Evolutionary conservation across 2,113 vertebrate genomes (phyloP).

Genomic region (Pelecanoides urinatrix): DNA sequence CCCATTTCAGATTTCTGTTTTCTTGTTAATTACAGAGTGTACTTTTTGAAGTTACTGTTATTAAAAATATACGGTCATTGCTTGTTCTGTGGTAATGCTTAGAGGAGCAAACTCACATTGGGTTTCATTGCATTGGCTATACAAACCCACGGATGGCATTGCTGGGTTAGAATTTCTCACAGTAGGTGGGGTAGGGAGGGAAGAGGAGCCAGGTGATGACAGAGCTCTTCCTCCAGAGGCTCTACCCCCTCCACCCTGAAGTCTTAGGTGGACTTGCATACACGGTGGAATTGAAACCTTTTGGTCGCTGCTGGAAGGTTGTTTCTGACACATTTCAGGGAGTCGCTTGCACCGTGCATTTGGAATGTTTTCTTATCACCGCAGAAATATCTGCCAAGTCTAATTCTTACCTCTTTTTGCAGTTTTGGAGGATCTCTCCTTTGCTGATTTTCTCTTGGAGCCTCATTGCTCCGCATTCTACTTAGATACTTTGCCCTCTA

Average conservation of each 20-base stretch:
- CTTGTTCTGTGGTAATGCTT: not conserved
- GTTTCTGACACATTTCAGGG: not conserved
- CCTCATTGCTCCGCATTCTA: not conserved
- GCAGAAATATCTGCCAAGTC: not conserved
- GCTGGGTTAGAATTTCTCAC: not conserved
- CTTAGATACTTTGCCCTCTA: not conserved
- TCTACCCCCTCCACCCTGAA: not conserved
- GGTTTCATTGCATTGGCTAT: not conserved
- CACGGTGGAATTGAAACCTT: not conserved
- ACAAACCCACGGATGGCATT: not conserved
- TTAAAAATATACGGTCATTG: not conserved
- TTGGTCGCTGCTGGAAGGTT: not conserved
- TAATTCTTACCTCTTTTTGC: not conserved
- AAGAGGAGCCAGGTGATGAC: not conserved
- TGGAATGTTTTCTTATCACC: not conserved
- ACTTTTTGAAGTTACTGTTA: not conserved
- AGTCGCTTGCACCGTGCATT: fast-evolving
- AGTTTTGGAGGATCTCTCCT: not conserved
- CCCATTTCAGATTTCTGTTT: not conserved
- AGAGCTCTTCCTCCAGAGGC: not conserved
- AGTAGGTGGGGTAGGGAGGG: not conserved
- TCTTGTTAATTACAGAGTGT: not conserved
- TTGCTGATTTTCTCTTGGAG: not conserved
- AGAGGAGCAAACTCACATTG: not conserved
- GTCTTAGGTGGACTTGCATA: not conserved